Percentiles rank a stretch among this genome's conserved stretches.
These are phyloP conservation scores for Iguana delicatissima DNA, from an alignment of 2,797 vertebrate species.

Conservation along the genomic window DNA sequence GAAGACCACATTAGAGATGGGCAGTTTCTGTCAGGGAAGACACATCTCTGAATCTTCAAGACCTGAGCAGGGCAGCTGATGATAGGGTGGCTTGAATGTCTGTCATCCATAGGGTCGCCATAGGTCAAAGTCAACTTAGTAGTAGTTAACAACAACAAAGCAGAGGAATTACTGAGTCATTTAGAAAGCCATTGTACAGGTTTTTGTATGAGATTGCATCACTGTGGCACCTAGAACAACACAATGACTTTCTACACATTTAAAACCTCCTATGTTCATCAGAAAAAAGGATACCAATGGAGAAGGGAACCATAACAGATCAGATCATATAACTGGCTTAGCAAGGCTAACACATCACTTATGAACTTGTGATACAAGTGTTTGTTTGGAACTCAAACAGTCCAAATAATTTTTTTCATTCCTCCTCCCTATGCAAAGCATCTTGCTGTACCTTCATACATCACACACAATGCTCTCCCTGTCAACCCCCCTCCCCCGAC, in stretches of 20 bases:
- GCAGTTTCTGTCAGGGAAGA: no score
- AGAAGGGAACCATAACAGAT: neutral
- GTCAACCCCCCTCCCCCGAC: neutral
- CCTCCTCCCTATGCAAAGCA: no score
- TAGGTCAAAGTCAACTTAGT: no score
- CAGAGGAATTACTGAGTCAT: no score
- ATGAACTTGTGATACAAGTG: neutral
- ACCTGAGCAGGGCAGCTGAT: no score
- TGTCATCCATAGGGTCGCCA: no score
- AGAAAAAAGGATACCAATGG: neutral
- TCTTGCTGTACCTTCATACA: neutral
- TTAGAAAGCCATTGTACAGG: no score
- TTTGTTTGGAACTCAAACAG: neutral
- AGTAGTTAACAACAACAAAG: no score
- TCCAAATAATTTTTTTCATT: neutral
- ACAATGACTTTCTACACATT: neutral
- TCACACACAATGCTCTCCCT: neutral
- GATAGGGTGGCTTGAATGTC: no score
- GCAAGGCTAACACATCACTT: no score
- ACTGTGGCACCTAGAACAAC: neutral
- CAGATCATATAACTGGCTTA: neutral
- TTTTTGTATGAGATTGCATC: neutral
- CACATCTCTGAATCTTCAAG: no score
- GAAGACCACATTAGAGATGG: no score
- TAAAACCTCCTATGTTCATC: neutral